A percentile compares a stretch with the other conserved stretches of the same genome.
Conservation (phyloP, 2,797 vertebrate genomes). For the Xenentodon cancila region DNA sequence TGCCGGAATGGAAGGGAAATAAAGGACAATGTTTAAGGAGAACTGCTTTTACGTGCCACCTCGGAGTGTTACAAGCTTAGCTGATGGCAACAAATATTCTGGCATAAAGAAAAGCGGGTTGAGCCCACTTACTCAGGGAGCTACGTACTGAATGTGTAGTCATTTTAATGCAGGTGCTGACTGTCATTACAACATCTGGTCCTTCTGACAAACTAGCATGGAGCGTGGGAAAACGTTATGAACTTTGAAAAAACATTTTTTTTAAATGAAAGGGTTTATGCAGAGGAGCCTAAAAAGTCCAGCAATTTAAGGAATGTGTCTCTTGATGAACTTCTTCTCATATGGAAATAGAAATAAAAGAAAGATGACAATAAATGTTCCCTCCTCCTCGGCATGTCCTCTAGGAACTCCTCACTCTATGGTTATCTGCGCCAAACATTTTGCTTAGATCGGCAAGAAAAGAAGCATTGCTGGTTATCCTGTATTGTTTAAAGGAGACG, state of each 20-base stretch:
- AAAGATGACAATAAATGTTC: constrained; percentile 1
- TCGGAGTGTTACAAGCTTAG: constrained; percentile 7
- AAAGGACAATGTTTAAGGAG: constrained; percentile 7
- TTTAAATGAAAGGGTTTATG: background rate
- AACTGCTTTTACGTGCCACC: background rate
- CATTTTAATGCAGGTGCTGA: no score
- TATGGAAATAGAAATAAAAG: background rate
- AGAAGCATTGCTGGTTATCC: constrained; percentile 66
- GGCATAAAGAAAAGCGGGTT: background rate
- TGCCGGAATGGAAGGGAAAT: background rate
- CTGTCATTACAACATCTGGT: no score
- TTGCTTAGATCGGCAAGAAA: constrained; percentile 75
- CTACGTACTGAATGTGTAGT: no score
- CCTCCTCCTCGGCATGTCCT: constrained; percentile 31
- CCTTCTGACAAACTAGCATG: no score
- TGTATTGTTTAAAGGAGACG: constrained; percentile 67
- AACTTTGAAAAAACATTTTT: no score
- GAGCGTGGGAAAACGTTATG: no score
- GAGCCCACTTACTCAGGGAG: no score
- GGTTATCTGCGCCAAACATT: constrained; percentile 40
- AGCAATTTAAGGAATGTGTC: background rate
- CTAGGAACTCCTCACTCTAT: constrained; percentile 43
- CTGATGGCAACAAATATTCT: background rate
- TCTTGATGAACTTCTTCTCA: constrained; percentile 4
- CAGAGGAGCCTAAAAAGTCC: background rate